Base-by-base conservation (phyloP, 2,113 vertebrate species). In the Hippocampus abdominalis region DNA sequence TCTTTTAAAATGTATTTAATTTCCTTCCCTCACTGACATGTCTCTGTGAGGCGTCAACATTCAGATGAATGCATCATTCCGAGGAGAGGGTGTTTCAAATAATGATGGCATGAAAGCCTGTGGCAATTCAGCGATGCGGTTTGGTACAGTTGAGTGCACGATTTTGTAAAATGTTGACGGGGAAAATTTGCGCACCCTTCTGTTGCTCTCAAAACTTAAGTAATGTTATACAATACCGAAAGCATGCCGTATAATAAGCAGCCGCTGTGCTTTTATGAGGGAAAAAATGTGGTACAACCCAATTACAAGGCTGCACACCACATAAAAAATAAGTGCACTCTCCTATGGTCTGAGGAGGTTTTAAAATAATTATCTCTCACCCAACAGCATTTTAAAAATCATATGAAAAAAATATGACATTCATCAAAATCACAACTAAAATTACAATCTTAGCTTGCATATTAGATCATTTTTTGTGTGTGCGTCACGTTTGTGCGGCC, bases 41-140 rank as follows among this genome's bases (percentile, higher is more conserved):
- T 81, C 68, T 25, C 39, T 44, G 21, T 89, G 79, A 83, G 51
- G 86, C 82, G 32, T 36, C 5, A 36, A 36, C 32, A 36, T 84
- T 89, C 81, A 87, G 89, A 90, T 86, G 86, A 76, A 76, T 82
- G 78, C 86, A 82, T 89, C 86, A 86, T 88, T 89, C 89, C 66
- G 84, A 78, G 66, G 78, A 77, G 80, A 82, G 76, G 77, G 83
- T 80, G 80, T 80, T 81, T 81, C 32, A 36, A 36, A 36, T 36
- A 36, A 36, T 36, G 5, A 36, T 36, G 5, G 32, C 32, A 36
- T 36, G 32, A 62, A 73, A 84, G 80, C 83, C 7, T n/a, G 32
- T n/a, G 39, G 32, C 21, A 10, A 63, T n/a, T 20, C 36, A n/a
- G 10, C 21, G n/a, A 10, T 40, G 21, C 8, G n/a, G 61, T 40